Percentiles rank a stretch among this genome's conserved stretches.
These are phyloP conservation scores for Melinaea marsaeus DNA, from an alignment of 2,888 invertebrate genomes.

Conservation along the genomic window DNA sequence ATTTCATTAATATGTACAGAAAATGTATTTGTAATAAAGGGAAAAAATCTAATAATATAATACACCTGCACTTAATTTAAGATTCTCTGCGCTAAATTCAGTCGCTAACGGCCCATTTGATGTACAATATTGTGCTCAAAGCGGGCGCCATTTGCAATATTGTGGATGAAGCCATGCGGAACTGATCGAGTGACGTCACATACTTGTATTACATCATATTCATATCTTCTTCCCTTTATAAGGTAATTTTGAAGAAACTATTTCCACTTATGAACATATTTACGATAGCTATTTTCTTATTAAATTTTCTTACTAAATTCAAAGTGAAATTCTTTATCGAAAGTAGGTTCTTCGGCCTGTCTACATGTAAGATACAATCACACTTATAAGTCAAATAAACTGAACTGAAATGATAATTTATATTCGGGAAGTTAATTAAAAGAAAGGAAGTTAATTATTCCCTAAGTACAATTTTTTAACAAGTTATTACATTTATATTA, in stretches of 20 bases:
- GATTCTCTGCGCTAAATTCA: constrained; percentile 25
- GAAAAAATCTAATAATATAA: constrained; percentile 11
- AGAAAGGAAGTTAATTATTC: no score
- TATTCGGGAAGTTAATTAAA: no score
- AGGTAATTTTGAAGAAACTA: constrained; percentile 5
- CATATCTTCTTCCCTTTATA: constrained; percentile 3
- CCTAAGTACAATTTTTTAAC: no score
- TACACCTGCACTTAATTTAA: constrained; percentile 15
- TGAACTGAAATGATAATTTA: no score
- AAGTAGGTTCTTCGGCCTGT: not conserved
- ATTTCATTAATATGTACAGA: no score
- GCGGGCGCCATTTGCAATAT: constrained; percentile 25
- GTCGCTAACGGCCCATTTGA: constrained; percentile 24
- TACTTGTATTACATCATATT: not conserved
- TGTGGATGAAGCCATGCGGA: constrained; percentile 17
- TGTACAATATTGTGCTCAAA: constrained; percentile 25
- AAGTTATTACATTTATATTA: no score
- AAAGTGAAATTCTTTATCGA: no score
- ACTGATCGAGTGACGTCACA: constrained; percentile 17
- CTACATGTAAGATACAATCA: no score
- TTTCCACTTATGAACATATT: constrained; percentile 3
- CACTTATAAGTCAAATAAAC: no score
- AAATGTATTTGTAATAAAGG: no score
- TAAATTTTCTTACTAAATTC: not conserved
- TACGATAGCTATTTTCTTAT: not conserved